Evolutionary conservation across 37 sponge, comb jelly and placozoan species (phyloP).

Genomic region (Haliclona indistincta): DNA sequence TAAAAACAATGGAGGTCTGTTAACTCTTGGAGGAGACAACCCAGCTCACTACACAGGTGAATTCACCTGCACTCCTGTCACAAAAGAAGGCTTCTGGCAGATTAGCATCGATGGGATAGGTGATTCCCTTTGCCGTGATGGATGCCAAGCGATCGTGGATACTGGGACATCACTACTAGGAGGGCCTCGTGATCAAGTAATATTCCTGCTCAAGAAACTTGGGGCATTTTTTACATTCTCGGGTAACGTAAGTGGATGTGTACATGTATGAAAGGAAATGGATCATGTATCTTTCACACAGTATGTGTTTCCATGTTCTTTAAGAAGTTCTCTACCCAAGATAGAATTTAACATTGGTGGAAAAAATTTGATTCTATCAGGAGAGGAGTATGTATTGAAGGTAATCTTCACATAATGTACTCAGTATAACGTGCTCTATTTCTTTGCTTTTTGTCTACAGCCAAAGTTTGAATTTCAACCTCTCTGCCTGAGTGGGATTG

Average conservation of each 20-base stretch:
- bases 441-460: too few relatives aligned
- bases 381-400: constrained; percentile 70
- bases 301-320: constrained; percentile 63
- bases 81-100: constrained; percentile 75
- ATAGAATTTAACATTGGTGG: constrained; percentile 64
- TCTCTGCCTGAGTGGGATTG: constrained; percentile 83
- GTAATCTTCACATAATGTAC: too few relatives aligned
- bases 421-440: too few relatives aligned
- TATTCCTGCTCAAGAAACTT: constrained; percentile 2
- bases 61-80: constrained; percentile 61
- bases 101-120: constrained; percentile 74
- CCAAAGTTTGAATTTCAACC: constrained; percentile 23
- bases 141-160: constrained; percentile 68
- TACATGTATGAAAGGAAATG: background rate
- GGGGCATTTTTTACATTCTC: constrained; percentile 21
- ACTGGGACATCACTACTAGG: constrained; percentile 70
- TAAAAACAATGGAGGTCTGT: constrained; percentile 74
- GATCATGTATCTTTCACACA: constrained; percentile 3
- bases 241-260: background rate
- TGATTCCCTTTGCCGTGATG: constrained; percentile 17
- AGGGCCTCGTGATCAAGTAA: constrained; percentile 46
- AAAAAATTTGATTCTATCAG: constrained; percentile 46
- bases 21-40: constrained; percentile 85
- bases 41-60: constrained; percentile 71
- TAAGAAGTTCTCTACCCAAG: constrained; percentile 59